A percentile compares a stretch with the other conserved stretches of the same genome.
Evolutionary conservation across 1,140 invertebrate species (phyloP).

Genomic region (Venustaconcha ellipsiformis): DNA sequence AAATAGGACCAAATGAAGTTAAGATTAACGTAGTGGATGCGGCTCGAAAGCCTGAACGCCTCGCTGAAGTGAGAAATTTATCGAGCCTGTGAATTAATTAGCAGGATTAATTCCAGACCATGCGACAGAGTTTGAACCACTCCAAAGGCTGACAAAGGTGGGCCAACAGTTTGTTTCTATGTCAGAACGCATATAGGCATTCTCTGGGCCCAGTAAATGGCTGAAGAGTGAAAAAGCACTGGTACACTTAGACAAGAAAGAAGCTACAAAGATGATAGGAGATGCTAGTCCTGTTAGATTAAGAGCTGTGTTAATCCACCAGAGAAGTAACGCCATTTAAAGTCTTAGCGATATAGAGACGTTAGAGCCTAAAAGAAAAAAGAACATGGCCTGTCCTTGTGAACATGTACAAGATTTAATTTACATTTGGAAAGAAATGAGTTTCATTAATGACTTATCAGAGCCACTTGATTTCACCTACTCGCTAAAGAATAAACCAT

Average conservation of each 20-base stretch:
- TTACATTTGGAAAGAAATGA: constrained; percentile 64
- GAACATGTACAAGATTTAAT: constrained; percentile 51
- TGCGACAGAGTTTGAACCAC: too few relatives aligned
- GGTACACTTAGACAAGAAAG: constrained; percentile 22
- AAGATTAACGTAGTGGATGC: constrained; percentile 13
- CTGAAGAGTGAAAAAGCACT: constrained; percentile 14
- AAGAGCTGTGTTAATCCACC: constrained; percentile 28
- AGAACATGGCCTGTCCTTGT: constrained; percentile 62
- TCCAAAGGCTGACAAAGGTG: neutral
- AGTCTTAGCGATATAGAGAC: constrained; percentile 23
- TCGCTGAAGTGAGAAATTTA: constrained; percentile 3
- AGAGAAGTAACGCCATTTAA: constrained; percentile 18
- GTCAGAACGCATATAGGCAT: neutral
- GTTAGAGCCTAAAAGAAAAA: constrained; percentile 64
- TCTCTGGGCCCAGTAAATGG: constrained; percentile 8
- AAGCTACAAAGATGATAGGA: constrained; percentile 19
- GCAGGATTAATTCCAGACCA: too few relatives aligned
- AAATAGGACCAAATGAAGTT: neutral
- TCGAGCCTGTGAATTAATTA: neutral
- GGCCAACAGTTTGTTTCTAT: constrained; percentile 16
- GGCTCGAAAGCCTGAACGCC: constrained; percentile 16
- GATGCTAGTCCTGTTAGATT: constrained; percentile 37
- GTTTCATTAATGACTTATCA: constrained; percentile 28
- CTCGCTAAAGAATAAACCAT: constrained; percentile 27
- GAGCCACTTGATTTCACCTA: neutral